These are phyloP conservation scores for Perithous albicinctus DNA, from an alignment of 2,888 invertebrate species.

Conservation along the genomic window DNA sequence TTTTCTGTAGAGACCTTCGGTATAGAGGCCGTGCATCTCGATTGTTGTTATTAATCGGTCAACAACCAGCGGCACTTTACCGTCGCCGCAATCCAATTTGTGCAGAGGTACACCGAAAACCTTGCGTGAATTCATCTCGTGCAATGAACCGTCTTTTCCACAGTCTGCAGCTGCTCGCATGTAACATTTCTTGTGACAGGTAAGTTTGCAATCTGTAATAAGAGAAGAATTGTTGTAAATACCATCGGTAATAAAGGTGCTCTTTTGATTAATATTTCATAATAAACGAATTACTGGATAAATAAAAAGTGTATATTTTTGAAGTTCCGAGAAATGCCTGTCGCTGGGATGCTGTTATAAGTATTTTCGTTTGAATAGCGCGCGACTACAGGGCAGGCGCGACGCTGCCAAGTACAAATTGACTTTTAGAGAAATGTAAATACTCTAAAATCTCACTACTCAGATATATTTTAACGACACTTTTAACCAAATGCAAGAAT, in stretches of 20 bases:
- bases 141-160: slow-evolving; percentile 85
- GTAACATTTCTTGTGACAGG: slow-evolving; percentile 98
- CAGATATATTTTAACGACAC: no score
- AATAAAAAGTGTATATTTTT: neutral
- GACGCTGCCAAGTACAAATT: no score
- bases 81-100: slow-evolving; percentile 90
- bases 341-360: no score
- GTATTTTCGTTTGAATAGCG: no score
- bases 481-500: no score
- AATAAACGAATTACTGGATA: neutral
- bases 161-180: slow-evolving; percentile 88
- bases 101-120: slow-evolving; percentile 94
- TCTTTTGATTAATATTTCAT: no score
- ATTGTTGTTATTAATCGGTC: slow-evolving; percentile 95
- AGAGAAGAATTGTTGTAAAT: slow-evolving; percentile 42
- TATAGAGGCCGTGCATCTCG: slow-evolving; percentile 96
- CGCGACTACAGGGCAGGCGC: no score
- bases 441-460: no score
- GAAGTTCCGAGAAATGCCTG: no score
- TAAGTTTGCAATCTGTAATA: slow-evolving; percentile 92
- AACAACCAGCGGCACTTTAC: slow-evolving; percentile 94
- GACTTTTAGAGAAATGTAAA: no score
- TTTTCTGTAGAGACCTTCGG: slow-evolving; percentile 97
- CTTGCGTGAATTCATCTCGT: slow-evolving; percentile 86
- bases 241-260: neutral